Percentiles rank a stretch among this genome's conserved stretches.
phyloP scores from a whole-genome alignment of 2,797 vertebrate species.

The Eulemur albifrons region DNA sequence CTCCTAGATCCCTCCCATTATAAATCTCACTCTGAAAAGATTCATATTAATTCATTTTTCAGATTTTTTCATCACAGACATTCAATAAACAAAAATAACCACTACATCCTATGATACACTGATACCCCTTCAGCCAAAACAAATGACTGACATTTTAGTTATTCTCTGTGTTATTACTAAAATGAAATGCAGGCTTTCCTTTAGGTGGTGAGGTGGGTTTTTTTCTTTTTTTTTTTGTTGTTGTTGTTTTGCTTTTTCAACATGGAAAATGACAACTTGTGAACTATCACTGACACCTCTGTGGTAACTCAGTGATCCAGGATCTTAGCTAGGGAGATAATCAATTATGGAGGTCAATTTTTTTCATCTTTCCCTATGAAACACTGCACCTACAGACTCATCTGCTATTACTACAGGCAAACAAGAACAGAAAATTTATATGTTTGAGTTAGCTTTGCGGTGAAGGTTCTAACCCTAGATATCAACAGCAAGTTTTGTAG shows the following conservation, averaged over 20 bases:
- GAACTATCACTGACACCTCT: not conserved
- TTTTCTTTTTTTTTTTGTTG: not conserved
- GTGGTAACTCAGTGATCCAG: not conserved
- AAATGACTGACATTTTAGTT: constrained; percentile 37
- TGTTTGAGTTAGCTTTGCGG: not conserved
- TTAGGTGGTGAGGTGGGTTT: not conserved
- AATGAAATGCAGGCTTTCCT: not conserved
- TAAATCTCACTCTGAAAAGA: constrained; percentile 22
- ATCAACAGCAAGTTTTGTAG: not conserved
- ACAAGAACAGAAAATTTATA: not conserved
- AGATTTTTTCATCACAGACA: constrained; percentile 22
- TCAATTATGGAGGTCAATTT: not conserved
- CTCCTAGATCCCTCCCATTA: not conserved
- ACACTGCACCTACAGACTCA: not conserved
- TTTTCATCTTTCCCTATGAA: constrained; percentile 16
- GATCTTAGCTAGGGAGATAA: constrained; percentile 26
- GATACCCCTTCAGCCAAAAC: not conserved
- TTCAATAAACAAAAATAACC: constrained; percentile 45
- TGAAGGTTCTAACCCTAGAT: not conserved
- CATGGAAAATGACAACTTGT: constrained; percentile 2
- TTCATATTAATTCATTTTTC: constrained; percentile 28
- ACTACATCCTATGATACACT: not conserved
- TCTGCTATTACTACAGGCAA: constrained; percentile 7
- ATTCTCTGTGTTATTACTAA: not conserved
- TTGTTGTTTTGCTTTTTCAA: not conserved